A percentile compares a stretch with the other conserved stretches of the same genome.
Evolutionary conservation across 2,888 invertebrate genomes (phyloP).

Genomic region (Tolmerus cingulatus): DNA sequence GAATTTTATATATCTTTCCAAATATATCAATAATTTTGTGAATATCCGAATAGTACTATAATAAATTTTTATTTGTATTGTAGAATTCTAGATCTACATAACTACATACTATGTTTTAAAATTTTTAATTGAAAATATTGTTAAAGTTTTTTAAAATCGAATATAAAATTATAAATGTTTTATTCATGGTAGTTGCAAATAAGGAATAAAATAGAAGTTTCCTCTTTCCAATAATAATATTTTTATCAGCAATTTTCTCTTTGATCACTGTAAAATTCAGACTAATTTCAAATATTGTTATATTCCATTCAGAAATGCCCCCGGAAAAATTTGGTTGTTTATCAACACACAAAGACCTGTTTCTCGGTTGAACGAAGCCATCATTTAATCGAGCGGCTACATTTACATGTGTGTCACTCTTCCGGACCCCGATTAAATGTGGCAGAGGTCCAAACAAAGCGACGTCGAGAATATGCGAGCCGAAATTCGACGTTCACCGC

Average conservation of each 20-base stretch:
- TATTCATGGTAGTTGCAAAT: too few species aligned
- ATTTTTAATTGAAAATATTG: not conserved
- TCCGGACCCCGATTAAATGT: not conserved
- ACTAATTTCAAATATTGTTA: not conserved
- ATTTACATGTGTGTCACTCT: not conserved
- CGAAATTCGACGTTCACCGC: not conserved
- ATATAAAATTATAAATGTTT: too few species aligned
- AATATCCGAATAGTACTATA: too few species aligned
- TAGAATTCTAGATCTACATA: too few species aligned
- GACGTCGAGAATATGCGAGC: not conserved
- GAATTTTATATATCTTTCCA: too few species aligned
- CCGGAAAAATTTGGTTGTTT: not conserved
- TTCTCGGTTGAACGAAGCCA: not conserved
- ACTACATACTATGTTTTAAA: too few species aligned
- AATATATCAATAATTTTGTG: too few species aligned
- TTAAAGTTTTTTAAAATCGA: not conserved
- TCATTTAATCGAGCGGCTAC: not conserved
- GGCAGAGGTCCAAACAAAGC: not conserved
- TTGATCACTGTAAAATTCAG: not conserved
- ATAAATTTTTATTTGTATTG: too few species aligned
- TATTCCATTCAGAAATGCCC: not conserved
- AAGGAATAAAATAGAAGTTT: not conserved
- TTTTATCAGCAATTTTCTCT: not conserved
- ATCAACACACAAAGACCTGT: not conserved
- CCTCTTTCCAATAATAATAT: not conserved